Percentiles rank a stretch among this genome's conserved stretches.
Conservation (phyloP, 1,140 invertebrate species). For the Riptortus pedestris region DNA sequence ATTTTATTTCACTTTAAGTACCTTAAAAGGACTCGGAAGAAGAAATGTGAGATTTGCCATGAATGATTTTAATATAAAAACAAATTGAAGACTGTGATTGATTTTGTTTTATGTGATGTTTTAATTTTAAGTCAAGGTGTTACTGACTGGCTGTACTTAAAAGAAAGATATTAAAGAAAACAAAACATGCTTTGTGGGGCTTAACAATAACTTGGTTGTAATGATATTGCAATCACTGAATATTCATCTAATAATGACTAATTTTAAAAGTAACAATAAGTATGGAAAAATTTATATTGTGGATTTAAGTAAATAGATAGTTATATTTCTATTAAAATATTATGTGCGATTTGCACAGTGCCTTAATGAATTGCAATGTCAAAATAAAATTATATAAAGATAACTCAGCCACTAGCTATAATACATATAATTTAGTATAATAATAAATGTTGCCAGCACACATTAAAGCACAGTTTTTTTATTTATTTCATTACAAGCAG, state of each 20-base stretch:
- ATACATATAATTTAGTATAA: neutral
- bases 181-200: neutral
- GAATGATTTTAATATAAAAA: neutral
- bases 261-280: neutral
- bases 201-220: neutral
- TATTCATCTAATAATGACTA: neutral
- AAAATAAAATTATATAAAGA: conserved; percentile 9
- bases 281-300: neutral
- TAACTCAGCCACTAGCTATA: conserved; percentile 6
- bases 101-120: conserved; percentile 10
- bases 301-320: neutral
- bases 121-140: neutral
- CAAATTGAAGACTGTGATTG: conserved; percentile 15
- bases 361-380: conserved; percentile 9
- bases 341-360: conserved; percentile 16
- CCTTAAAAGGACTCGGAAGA: neutral
- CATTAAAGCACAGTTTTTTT: neutral
- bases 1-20: conserved; percentile 1
- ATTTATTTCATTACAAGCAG: neutral
- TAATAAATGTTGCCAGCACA: neutral
- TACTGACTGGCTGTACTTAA: conserved; percentile 18
- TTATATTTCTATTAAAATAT: too few relatives aligned
- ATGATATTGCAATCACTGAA: neutral
- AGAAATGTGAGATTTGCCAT: neutral
- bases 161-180: too few relatives aligned